Conservation (phyloP, 1,140 invertebrate species). For the Drosophila tsacasi region DNA sequence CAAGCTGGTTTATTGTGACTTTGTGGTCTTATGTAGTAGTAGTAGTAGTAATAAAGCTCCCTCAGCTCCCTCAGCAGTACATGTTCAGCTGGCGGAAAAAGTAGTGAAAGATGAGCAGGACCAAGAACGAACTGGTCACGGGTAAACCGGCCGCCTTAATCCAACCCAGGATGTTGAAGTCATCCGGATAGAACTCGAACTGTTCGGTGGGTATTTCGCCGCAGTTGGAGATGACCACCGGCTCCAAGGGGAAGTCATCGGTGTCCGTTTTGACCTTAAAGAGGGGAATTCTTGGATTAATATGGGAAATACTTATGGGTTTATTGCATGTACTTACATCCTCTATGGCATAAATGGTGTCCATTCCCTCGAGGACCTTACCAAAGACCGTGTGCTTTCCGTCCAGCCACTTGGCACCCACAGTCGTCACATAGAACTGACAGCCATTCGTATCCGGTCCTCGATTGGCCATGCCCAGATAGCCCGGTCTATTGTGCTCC, state of each 20-base stretch:
- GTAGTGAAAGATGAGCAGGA: constrained; percentile 91
- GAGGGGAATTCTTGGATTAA: not conserved
- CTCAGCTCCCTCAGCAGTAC: constrained; percentile 66
- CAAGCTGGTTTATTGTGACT: constrained; percentile 26
- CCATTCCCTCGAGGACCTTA: constrained; percentile 93
- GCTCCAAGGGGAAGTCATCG: constrained; percentile 89
- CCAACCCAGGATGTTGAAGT: constrained; percentile 90
- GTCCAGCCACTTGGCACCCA: constrained; percentile 96
- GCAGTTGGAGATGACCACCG: constrained; percentile 89
- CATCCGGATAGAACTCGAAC: constrained; percentile 88
- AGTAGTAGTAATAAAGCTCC: not conserved
- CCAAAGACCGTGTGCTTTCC: constrained; percentile 97
- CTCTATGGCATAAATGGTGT: constrained; percentile 94
- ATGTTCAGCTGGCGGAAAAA: constrained; percentile 89
- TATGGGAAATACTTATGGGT: not conserved
- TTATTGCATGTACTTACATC: constrained; percentile 54
- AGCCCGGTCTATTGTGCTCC: constrained; percentile 94
- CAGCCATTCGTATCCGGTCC: constrained; percentile 94
- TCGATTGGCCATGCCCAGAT: constrained; percentile 98
- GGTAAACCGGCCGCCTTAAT: constrained; percentile 90
- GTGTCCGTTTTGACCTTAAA: constrained; percentile 90
- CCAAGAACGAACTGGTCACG: constrained; percentile 90
- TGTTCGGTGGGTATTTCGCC: constrained; percentile 88
- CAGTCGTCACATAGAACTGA: constrained; percentile 98
- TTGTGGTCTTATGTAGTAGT: constrained; percentile 8